These are phyloP conservation scores for Macrostomum lignano DNA, from an alignment of 1,140 invertebrate genomes.

Conservation along the genomic window DNA sequence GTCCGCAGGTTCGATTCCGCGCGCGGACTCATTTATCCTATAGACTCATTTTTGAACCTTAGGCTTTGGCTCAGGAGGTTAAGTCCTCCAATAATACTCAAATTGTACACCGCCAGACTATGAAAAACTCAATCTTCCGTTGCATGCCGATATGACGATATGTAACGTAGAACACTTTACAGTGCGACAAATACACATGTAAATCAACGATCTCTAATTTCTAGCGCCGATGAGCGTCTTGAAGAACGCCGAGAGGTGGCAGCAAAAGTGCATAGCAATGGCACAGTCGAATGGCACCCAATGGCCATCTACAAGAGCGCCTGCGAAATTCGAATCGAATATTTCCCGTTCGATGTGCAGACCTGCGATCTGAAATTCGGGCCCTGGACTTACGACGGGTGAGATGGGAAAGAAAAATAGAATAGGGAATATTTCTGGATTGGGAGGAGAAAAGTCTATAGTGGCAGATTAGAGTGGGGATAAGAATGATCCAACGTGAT, in stretches of 20 bases:
- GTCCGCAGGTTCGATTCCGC: too few relatives aligned
- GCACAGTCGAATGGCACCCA: constrained; percentile 47
- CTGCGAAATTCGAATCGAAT: constrained; percentile 9
- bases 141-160: too few relatives aligned
- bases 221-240: constrained; percentile 79
- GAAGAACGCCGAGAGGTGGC: constrained; percentile 85
- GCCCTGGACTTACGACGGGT: constrained; percentile 10
- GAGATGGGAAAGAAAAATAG: background rate
- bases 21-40: too few relatives aligned
- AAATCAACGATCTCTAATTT: too few relatives aligned
- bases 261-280: constrained; percentile 59
- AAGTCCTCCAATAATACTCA: too few relatives aligned
- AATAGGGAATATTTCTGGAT: background rate
- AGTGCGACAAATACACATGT: too few relatives aligned
- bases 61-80: too few relatives aligned
- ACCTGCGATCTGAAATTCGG: constrained; percentile 10
- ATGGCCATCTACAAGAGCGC: constrained; percentile 9
- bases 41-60: too few relatives aligned
- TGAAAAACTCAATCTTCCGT: too few relatives aligned
- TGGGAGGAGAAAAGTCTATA: background rate
- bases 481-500: background rate
- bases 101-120: too few relatives aligned
- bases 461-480: background rate
- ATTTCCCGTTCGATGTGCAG: constrained; percentile 10
- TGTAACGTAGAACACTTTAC: too few relatives aligned